Evolutionary conservation across 2,888 invertebrate genomes (phyloP), one percentile per base, ranked within the genome.

Genomic region (Heliconius erato): DNA sequence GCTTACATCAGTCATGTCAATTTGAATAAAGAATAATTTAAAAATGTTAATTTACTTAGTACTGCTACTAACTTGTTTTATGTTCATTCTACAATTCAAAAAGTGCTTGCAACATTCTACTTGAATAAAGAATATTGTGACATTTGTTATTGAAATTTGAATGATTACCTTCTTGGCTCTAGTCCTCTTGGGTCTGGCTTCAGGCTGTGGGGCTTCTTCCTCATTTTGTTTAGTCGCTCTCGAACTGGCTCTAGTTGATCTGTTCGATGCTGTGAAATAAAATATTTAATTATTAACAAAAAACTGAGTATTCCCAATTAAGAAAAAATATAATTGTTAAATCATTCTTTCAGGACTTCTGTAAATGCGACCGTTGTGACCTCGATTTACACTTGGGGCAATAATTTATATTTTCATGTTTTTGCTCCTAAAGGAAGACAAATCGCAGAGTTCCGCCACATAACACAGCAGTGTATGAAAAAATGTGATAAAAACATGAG

Each of bases 151-250:
- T 49, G 16, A 6, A 7, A 54, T 54, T 67, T 67, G 28, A 28
- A 28, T 65, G n/a, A 12, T 69, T 86, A 94, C 94, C 92, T 94
- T 95, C 78, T 90, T 94, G 6, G 88, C 91, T 16, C 94, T 86
- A 0, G 95, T 94, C 0, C 95, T 88, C 65, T 95, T 95, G 3
- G 95, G 94, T 3, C 94, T 86, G 0, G 88, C 3, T 3, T 91
- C 94, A 0, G 89, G 86, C 85, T 0, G 74, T 16, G 77, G 40
- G 14, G 76, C 81, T 28, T 84, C 86, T 14, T 72, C 67, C 0
- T 87, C 87, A 0, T 83, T 79, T 6, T 85, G 87, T 0, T 87
- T 87, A 2, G 88, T 85, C 7, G 87, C 85, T 35, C 92, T 89
- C 0, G 91, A 89, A 40, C 90, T 91, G 63, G 91, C 88, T 12